These are phyloP conservation scores for Brachynemurus nebulosus DNA, from an alignment of 2,888 invertebrate genomes.

Conservation along the genomic window DNA sequence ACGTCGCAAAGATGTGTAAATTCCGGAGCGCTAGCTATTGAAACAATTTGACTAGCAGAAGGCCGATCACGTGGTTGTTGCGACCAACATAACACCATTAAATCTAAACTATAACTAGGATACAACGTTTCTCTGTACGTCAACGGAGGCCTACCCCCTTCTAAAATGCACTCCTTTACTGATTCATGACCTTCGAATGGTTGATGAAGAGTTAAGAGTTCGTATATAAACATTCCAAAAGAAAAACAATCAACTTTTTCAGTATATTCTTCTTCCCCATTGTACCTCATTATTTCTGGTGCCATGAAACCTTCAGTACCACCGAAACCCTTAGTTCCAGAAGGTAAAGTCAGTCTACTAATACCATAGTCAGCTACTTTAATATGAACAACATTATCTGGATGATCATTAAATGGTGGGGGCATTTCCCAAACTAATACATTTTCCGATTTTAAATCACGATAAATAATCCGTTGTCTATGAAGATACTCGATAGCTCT, in stretches of 20 bases:
- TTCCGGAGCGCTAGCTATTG: slow-evolving; percentile 82
- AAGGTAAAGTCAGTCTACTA: slow-evolving; percentile 73
- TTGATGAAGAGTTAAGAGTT: slow-evolving; percentile 80
- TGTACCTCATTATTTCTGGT: slow-evolving; percentile 95
- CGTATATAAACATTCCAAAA: slow-evolving; percentile 97
- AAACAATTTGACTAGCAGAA: slow-evolving; percentile 88
- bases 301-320: slow-evolving; percentile 99
- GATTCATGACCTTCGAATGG: slow-evolving; percentile 96
- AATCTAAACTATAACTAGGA: slow-evolving; percentile 78
- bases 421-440: slow-evolving; percentile 97
- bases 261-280: slow-evolving; percentile 97
- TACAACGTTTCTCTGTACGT: slow-evolving; percentile 71
- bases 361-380: slow-evolving; percentile 97
- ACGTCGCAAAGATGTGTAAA: slow-evolving; percentile 78
- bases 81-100: slow-evolving; percentile 95
- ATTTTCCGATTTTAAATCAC: slow-evolving; percentile 91
- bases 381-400: slow-evolving; percentile 61
- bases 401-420: slow-evolving; percentile 52
- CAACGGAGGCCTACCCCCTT: slow-evolving; percentile 83
- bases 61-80: slow-evolving; percentile 77
- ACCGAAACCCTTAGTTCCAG: slow-evolving; percentile 92
- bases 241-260: slow-evolving; percentile 99
- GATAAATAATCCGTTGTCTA: slow-evolving; percentile 81
- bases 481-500: slow-evolving; percentile 93
- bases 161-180: slow-evolving; percentile 90